Conservation (phyloP, 2,888 invertebrate species). For the Agonum fuliginosum region DNA sequence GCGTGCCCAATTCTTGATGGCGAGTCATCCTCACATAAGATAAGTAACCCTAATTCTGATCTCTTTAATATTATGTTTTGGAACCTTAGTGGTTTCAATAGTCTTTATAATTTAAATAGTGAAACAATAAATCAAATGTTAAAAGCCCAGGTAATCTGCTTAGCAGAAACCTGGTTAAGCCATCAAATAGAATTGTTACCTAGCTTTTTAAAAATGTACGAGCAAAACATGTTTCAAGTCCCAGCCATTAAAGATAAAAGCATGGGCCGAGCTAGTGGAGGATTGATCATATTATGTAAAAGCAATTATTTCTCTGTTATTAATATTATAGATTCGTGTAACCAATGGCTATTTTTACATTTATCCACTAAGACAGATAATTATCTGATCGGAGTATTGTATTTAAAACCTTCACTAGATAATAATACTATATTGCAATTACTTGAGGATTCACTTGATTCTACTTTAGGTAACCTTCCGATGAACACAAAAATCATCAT, state of each 20-base stretch:
- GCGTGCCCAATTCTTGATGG: background rate
- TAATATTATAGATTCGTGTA: background rate
- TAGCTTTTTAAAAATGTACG: background rate
- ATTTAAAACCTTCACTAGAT: background rate
- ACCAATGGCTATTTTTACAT: background rate
- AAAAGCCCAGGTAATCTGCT: background rate
- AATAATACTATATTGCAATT: background rate
- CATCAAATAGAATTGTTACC: background rate
- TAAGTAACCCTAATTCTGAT: background rate
- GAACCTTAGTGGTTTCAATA: background rate
- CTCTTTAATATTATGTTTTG: background rate
- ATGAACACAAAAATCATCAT: background rate
- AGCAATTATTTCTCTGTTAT: background rate
- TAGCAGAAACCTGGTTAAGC: background rate
- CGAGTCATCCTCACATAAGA: background rate
- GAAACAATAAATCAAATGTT: background rate
- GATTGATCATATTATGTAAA: background rate
- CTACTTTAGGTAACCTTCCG: background rate
- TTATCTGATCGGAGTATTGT: background rate
- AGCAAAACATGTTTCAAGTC: background rate
- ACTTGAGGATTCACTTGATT: background rate
- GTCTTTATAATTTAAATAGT: background rate
- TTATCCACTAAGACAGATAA: background rate
- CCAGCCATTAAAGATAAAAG: background rate
- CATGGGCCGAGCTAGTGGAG: background rate